phyloP scores from a whole-genome alignment of 2,113 vertebrate species.

The Cyprinus carpio region DNA sequence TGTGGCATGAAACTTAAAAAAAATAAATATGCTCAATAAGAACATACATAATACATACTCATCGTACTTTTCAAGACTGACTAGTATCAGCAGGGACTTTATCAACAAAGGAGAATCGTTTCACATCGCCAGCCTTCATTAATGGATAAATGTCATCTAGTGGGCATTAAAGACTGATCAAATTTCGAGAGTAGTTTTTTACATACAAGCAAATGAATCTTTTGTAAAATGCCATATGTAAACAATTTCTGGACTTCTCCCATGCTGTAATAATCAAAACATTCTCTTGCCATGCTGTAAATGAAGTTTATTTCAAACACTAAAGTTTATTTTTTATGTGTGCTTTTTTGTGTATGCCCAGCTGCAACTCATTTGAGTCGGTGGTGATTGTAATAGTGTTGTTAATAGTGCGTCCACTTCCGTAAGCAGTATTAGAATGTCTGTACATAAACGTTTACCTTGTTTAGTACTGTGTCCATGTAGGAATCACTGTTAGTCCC shows the following conservation, averaged over 20 bases:
- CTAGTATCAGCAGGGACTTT: constrained; percentile 28
- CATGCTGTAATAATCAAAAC: constrained; percentile 43
- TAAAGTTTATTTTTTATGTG: constrained; percentile 64
- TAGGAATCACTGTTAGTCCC: constrained; percentile 73
- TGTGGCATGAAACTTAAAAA: not conserved
- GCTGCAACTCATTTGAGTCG: constrained; percentile 70
- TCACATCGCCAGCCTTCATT: constrained; percentile 26
- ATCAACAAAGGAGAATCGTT: constrained; percentile 32
- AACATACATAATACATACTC: not conserved
- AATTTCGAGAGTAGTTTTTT: constrained; percentile 38
- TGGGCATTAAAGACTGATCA: constrained; percentile 37
- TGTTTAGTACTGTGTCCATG: constrained; percentile 78
- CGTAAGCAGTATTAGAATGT: constrained; percentile 83
- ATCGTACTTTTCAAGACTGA: constrained; percentile 2
- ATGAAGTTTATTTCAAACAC: constrained; percentile 64
- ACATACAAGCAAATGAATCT: constrained; percentile 28
- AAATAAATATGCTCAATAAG: not conserved
- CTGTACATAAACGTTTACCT: constrained; percentile 74
- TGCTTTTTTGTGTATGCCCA: constrained; percentile 65
- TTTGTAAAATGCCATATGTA: constrained; percentile 46
- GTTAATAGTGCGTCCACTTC: constrained; percentile 75
- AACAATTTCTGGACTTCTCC: constrained; percentile 30
- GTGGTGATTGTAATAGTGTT: constrained; percentile 78
- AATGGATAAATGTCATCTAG: constrained; percentile 16
- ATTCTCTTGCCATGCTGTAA: constrained; percentile 56